Conservation (phyloP, 1,140 invertebrate species). For the Anoplolepis gracilipes region DNA sequence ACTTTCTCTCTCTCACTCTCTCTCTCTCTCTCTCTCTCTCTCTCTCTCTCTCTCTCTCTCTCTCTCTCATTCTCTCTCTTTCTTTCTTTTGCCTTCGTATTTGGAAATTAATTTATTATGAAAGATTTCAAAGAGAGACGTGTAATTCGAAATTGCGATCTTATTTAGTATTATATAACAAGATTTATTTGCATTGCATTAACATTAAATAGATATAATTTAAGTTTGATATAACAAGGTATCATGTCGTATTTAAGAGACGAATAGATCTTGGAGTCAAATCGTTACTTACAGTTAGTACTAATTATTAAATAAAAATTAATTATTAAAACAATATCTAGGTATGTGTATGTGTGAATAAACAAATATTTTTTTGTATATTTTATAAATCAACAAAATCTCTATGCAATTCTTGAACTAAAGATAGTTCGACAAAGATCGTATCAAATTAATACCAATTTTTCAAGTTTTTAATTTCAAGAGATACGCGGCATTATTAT, state of each 20-base stretch:
- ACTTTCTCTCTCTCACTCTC: no score
- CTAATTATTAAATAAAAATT: background rate
- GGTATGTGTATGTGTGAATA: background rate
- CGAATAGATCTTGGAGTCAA: background rate
- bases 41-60: no score
- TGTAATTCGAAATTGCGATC: background rate
- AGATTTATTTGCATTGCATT: background rate
- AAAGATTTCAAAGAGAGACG: background rate
- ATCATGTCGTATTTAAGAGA: background rate
- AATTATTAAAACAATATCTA: background rate
- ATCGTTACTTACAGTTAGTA: no score
- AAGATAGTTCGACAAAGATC: background rate
- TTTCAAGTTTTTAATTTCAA: background rate
- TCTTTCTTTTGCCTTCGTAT: background rate
- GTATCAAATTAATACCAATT: background rate
- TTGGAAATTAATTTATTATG: constrained; percentile 10
- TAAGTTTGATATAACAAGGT: background rate
- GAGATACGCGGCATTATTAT: background rate
- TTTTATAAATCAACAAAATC: no score
- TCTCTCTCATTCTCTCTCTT: no score
- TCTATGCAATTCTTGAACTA: background rate
- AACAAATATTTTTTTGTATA: background rate
- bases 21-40: no score
- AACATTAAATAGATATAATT: background rate
- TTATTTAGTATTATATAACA: background rate